A percentile compares a stretch with the other conserved stretches of the same genome.
Evolutionary conservation across 1,140 invertebrate genomes (phyloP).

Genomic region (Oscheius sp.): DNA sequence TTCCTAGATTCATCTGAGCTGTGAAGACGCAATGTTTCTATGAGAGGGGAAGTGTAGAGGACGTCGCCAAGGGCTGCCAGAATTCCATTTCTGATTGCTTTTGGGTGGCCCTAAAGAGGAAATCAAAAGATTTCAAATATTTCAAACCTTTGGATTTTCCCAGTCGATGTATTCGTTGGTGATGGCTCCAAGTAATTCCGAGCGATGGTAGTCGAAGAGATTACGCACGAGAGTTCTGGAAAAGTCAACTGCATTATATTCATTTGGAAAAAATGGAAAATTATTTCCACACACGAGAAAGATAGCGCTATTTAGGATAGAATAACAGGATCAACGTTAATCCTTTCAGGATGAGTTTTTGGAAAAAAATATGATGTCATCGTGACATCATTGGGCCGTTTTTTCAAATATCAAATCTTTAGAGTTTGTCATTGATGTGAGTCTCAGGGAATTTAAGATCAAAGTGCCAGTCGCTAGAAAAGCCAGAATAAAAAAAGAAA

Average conservation of each 20-base stretch:
- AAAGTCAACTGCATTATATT: background rate
- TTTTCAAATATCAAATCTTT: too few relatives aligned
- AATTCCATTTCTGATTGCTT: conserved; percentile 83
- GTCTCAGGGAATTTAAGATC: too few relatives aligned
- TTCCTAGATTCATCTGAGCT: conserved; percentile 65
- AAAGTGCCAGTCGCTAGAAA: too few relatives aligned
- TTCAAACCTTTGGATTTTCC: conserved; percentile 72
- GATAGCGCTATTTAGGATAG: too few relatives aligned
- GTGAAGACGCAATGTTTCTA: conserved; percentile 86
- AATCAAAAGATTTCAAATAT: background rate
- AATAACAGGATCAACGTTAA: too few relatives aligned
- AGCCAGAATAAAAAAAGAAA: too few relatives aligned
- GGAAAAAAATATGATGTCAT: conserved; percentile 60
- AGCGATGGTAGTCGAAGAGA: conserved; percentile 75
- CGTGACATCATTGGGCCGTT: too few relatives aligned
- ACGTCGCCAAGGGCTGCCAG: conserved; percentile 86
- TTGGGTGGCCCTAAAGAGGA: conserved; percentile 70
- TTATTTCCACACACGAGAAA: too few relatives aligned
- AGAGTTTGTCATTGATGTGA: too few relatives aligned
- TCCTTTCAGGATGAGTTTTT: too few relatives aligned
- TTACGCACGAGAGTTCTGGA: conserved; percentile 77
- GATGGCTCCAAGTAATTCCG: conserved; percentile 92
- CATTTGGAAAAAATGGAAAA: too few relatives aligned
- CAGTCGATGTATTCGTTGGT: conserved; percentile 97
- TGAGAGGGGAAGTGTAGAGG: conserved; percentile 80